Evolutionary conservation across 2,797 vertebrate species (phyloP).

Genomic region (Buceros bicornis): DNA sequence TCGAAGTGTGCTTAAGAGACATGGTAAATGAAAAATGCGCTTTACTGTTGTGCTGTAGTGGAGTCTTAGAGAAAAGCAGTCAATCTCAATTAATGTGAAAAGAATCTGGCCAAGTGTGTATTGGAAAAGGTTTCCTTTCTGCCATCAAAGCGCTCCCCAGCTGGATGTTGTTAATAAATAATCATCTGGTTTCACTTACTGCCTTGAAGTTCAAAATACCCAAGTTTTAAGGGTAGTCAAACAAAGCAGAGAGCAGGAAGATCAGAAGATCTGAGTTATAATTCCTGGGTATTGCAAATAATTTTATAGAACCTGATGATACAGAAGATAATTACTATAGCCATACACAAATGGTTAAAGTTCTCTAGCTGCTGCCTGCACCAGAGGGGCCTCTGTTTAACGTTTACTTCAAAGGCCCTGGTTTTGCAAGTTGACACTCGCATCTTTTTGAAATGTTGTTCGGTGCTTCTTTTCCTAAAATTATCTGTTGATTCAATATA

Average conservation of each 20-base stretch:
- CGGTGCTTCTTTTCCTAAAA: neutral
- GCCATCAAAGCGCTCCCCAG: constrained; percentile 52
- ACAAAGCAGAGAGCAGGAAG: constrained; percentile 20
- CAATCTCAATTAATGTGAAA: constrained; percentile 62
- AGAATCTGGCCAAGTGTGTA: neutral
- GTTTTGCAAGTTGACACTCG: neutral
- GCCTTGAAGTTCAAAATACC: constrained; percentile 32
- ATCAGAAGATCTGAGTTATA: neutral
- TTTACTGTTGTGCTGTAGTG: constrained; percentile 13
- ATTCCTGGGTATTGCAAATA: neutral
- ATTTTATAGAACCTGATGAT: constrained; percentile 13
- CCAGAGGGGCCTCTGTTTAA: neutral
- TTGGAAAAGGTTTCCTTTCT: constrained; percentile 50
- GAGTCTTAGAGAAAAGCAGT: constrained; percentile 34
- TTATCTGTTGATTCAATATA: neutral
- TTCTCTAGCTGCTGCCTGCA: neutral
- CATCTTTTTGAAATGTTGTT: neutral
- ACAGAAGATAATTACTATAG: neutral
- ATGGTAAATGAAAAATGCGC: constrained; percentile 41
- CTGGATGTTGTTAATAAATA: constrained; percentile 64
- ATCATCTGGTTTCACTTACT: constrained; percentile 59
- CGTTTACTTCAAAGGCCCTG: neutral
- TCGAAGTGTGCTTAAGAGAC: constrained; percentile 30
- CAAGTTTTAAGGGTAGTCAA: neutral
- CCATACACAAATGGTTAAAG: neutral